These are phyloP conservation scores for Lithophane semibrunnea DNA, from an alignment of 2,888 invertebrate genomes.

Conservation along the genomic window DNA sequence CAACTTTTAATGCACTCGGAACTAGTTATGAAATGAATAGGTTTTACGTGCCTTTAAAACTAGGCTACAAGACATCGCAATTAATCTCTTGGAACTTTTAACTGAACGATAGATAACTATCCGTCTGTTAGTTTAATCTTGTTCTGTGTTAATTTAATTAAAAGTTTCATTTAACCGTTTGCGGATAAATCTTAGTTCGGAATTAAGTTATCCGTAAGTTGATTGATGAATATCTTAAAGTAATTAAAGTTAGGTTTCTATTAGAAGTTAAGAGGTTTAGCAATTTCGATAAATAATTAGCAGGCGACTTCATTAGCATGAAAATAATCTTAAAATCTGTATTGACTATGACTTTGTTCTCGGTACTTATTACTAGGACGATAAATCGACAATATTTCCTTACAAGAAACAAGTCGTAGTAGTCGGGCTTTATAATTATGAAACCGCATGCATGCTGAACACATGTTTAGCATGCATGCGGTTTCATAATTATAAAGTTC, in stretches of 20 bases:
- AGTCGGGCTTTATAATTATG: no score
- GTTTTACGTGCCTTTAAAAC: slow-evolving; percentile 19
- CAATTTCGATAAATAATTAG: neutral
- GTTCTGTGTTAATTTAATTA: slow-evolving; percentile 54
- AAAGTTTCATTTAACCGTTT: slow-evolving; percentile 52
- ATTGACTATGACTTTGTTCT: neutral
- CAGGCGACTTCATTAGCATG: neutral
- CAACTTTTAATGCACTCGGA: neutral
- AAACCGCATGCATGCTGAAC: no score
- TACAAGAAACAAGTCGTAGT: neutral
- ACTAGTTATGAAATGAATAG: slow-evolving; percentile 4
- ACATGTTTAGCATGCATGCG: neutral
- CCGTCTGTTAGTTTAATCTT: slow-evolving; percentile 51
- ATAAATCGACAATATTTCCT: neutral
- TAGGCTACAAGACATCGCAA: slow-evolving; percentile 24
- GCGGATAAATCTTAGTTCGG: slow-evolving; percentile 45
- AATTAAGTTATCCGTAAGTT: slow-evolving; percentile 35
- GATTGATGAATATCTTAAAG: slow-evolving; percentile 14
- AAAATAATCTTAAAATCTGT: neutral
- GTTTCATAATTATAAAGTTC: slow-evolving; percentile 35
- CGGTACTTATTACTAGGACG: neutral
- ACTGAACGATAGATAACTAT: slow-evolving; percentile 53
- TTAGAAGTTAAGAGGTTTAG: neutral
- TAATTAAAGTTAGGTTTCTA: slow-evolving; percentile 6
- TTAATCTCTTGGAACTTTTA: slow-evolving; percentile 56